Evolutionary conservation across 2,888 invertebrate species (phyloP), one percentile per base, ranked within the genome.

Genomic region (Tenodera sinensis): DNA sequence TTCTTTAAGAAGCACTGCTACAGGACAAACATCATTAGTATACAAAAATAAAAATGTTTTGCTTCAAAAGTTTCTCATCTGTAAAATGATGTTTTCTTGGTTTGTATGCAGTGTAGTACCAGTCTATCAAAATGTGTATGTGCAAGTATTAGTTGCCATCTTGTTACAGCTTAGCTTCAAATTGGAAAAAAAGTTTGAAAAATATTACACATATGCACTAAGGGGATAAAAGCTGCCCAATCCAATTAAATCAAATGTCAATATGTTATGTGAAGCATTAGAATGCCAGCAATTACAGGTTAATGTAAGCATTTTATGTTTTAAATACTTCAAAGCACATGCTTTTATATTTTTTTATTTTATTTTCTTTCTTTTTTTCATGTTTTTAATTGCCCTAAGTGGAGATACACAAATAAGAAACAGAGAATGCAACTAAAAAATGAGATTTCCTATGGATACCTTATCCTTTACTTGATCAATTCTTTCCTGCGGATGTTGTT

Each of bases 401-500:
- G 54, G 54, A 71, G 54, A 71, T 71, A 71, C 54, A 71, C 54
- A 71, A 71, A 25, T 71, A 71, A 71, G 54, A 71, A 71, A 71
- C 54, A 71, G 54, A 71, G 0, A 71, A 71, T 71, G 54, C 54
- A 71, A 25, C 54, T 71, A 71, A 71, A 42, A 20, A 71, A 54
- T 85, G 85, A 85, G 85, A 85, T 54, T 47, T 85, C 83, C 84
- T n/a, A 81, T 83, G 86, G 90, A 83, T 90, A 90, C 90, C 90
- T 90, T 90, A 30, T 90, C 81, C 83, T 88, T 90, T 90, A 90
- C 90, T 90, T 90, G 90, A 90, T 90, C 90, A 90, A 88, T 88
- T 88, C 91, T 95, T 96, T 96, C 96, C 97, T 97, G 96, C 97
- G 97, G 94, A 96, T 95, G 95, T 96, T 96, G 96, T 97, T 97